Conservation (phyloP, 2,113 vertebrate species). For the Felis catus region DNA sequence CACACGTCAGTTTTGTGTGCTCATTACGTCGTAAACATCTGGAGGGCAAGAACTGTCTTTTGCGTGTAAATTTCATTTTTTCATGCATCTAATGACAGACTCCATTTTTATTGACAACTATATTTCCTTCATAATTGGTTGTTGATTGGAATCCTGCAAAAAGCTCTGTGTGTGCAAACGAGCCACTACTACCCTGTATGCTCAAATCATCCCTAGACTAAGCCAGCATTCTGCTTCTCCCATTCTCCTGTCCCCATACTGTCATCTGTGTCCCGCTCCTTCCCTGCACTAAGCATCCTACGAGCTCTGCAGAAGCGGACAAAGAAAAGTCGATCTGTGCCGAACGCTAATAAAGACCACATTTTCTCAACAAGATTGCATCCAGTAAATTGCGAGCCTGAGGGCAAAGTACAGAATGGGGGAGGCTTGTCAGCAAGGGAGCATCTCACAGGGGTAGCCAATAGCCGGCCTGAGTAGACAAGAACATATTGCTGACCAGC, state of each 20-base stretch:
- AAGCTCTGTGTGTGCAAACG: not conserved
- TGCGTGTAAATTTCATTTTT: not conserved
- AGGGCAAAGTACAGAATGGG: slow-evolving; percentile 68
- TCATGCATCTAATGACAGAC: not conserved
- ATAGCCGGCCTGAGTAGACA: slow-evolving; percentile 62
- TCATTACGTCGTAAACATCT: slow-evolving; percentile 16
- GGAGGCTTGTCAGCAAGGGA: slow-evolving; percentile 64
- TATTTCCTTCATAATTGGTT: slow-evolving; percentile 48
- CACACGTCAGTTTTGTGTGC: not conserved
- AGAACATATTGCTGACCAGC: slow-evolving; percentile 64
- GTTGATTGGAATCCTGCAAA: not conserved
- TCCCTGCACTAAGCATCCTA: slow-evolving; percentile 33
- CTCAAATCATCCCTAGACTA: not conserved
- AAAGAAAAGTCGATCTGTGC: slow-evolving; percentile 73
- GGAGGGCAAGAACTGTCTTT: slow-evolving; percentile 25
- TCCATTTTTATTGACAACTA: slow-evolving; percentile 33
- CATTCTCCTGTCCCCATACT: slow-evolving; percentile 26
- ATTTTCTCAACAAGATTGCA: slow-evolving; percentile 80
- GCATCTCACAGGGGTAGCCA: slow-evolving; percentile 73
- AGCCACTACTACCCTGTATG: not conserved
- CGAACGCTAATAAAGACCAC: slow-evolving; percentile 75
- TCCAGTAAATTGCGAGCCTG: slow-evolving; percentile 76
- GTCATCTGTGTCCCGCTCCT: slow-evolving; percentile 16
- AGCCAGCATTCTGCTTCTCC: not conserved
- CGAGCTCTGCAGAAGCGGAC: slow-evolving; percentile 64